Percentiles rank a stretch among this genome's conserved stretches.
phyloP scores from a whole-genome alignment of 2,888 invertebrate genomes.

The Nineta flava region DNA sequence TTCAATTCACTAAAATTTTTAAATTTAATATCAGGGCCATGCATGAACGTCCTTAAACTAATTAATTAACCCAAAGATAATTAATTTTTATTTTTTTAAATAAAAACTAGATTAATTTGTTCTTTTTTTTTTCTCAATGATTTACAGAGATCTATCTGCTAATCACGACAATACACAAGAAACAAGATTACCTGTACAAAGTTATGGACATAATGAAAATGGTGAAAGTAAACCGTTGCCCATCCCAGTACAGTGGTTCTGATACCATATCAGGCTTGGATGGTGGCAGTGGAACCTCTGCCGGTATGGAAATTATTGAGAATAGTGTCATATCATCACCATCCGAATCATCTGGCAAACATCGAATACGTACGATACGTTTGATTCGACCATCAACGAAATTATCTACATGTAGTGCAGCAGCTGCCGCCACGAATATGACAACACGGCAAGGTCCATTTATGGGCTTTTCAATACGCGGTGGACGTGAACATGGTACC shows the following conservation, averaged over 20 bases:
- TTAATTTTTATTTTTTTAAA: too few species aligned
- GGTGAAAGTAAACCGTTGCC: background rate
- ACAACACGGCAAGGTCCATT: conserved; percentile 41
- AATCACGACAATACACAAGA: too few species aligned
- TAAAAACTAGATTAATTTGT: too few species aligned
- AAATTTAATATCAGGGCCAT: too few species aligned
- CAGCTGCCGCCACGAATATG: conserved; percentile 22
- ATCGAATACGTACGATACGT: conserved; percentile 41
- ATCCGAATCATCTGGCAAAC: conserved; percentile 21
- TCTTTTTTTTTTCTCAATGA: too few species aligned
- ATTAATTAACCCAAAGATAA: too few species aligned
- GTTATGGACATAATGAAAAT: background rate
- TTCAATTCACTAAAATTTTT: too few species aligned
- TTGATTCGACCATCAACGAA: conserved; percentile 30
- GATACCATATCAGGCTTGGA: conserved; percentile 29
- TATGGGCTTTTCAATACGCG: conserved; percentile 69
- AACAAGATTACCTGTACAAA: too few species aligned
- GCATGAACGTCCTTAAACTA: too few species aligned
- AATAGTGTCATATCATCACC: conserved; percentile 16
- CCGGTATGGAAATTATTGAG: conserved; percentile 23
- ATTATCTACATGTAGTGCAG: background rate
- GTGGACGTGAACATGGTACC: conserved; percentile 80
- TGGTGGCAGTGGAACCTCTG: conserved; percentile 14
- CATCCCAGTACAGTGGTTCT: conserved; percentile 1
- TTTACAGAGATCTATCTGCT: too few species aligned